Base-by-base conservation (phyloP, 2,113 vertebrate species). In the Empidonax traillii region DNA sequence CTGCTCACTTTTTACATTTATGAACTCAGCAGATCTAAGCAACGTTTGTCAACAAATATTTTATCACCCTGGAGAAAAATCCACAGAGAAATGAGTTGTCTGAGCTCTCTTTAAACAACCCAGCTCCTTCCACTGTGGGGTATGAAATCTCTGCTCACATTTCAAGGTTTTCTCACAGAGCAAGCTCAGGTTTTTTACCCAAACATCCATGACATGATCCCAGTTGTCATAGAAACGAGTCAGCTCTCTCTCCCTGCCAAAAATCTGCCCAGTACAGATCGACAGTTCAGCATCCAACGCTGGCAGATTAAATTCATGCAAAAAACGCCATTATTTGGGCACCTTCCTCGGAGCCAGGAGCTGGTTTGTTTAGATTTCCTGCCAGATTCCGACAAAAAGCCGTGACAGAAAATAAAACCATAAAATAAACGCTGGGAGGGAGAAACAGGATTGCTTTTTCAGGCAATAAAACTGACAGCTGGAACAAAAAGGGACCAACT, bases 151-250 rank as follows among this genome's bases (percentile, higher is more conserved):
- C 63, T 16, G 77, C 69, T 92, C 58, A 3, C 33, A 0, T 35
- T 56, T 14, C 22, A 31, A 28, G 37, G 13, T 12, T 59, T 62
- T 56, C 30, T 63, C 3, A 5, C 55, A 61, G 68, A 35, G 1
- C 33, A 76, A 55, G 81, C 84, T 3, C 28, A 3, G 2, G 11
- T 78, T 35, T n/a, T 51, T 71, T 14, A 23, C 71, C 90, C 78
- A 22, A 85, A 71, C 13, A 93, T 59, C 93, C 82, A 14, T 5
- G 73, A 82, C 66, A 43, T 5, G n/a, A 69, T 85, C 93, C 51
- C 93, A 14, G 95, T 90, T 94, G 90, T 19, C 93, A 96, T 93
- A 16, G 96, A 77, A 97, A 97, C 87, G 9, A 91, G 85, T 10
- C 74, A 35, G 81, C 15, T 85, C 55, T 41, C 51, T 47, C 73